phyloP scores from a whole-genome alignment of 2,113 vertebrate genomes.

The western clawed frog (Xenopus tropicalis) region UCB_Xtro_10.0 CM004444.2:114156001-114156500 shows the following conservation, averaged over 20 bases:
- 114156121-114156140: conserved; percentile 4
- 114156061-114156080: background rate
- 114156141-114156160: conserved; percentile 1
- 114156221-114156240: background rate
- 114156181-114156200: background rate
- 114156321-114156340: background rate
- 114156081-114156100: background rate
- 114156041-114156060: background rate
- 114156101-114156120: background rate
- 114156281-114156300: no score
- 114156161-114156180: conserved; percentile 12
- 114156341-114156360: background rate
- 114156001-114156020: background rate
- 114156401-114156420: no score
- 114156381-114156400: no score
- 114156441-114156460: no score
- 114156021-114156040: background rate
- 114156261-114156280: no score
- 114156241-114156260: no score
- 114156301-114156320: background rate
- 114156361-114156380: background rate
- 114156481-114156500: no score
- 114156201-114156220: background rate
- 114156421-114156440: no score
- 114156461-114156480: no score